Evolutionary conservation across 2,113 vertebrate species (phyloP), one percentile per base, ranked within the genome.

Genomic region (Chitala chitala): DNA sequence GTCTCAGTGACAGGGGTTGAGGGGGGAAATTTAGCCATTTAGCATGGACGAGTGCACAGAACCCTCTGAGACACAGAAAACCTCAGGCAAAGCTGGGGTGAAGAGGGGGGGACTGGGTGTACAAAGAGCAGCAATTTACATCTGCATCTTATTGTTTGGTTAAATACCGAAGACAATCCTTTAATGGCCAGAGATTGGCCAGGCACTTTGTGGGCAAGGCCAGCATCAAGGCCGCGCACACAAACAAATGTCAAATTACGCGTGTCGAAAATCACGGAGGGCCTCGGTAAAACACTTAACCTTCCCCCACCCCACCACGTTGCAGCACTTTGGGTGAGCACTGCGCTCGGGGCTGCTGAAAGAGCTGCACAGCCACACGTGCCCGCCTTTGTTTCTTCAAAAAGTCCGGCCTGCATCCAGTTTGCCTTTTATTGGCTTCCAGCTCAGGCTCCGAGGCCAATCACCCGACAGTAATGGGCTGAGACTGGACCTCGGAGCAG

Each of bases 161-260:
- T 10, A n/a, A n/a, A n/a, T n/a, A n/a, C n/a, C n/a, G n/a, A n/a
- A n/a, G n/a, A n/a, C n/a, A 73, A 31, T 26, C 12, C 29, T 59
- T 6, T 38, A 63, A 63, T 63, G 33, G 59, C 5, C 0, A 5
- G 7, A 3, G 20, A 63, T 63, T 38, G 31, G 29, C 15, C n/a
- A n/a, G n/a, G n/a, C n/a, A n/a, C n/a, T n/a, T n/a, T n/a, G n/a
- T n/a, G n/a, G n/a, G n/a, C n/a, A n/a, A n/a, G n/a, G n/a, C n/a
- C 3, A 6, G 26, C n/a, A 51, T 59, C 26, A 46, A 73, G 4
- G 71, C 71, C 42, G 40, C 24, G 15, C 71, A 24, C 20, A 58
- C 38, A 24, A 72, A 46, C 38, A 24, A 24, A 42, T 7, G 44
- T 48, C 71, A 61, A 73, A 73, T 73, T 40, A 73, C 8, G 40